Evolutionary conservation across 2,888 invertebrate genomes (phyloP), one percentile per base, ranked within the genome.

Genomic region (Agonopterix alstromeriana): DNA sequence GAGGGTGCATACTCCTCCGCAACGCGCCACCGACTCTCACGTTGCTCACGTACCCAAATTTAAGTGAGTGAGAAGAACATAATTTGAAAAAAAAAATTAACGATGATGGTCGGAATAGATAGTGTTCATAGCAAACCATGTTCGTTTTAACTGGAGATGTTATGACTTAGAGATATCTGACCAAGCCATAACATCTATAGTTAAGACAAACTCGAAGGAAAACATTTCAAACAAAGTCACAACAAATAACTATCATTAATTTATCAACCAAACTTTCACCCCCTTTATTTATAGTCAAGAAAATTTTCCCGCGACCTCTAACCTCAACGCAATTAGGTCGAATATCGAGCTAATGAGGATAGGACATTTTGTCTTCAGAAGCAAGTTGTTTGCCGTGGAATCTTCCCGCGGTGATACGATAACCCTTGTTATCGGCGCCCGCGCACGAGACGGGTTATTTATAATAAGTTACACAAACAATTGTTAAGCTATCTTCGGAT

Each of bases 371-470:
- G 52, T 50, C 36, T 12, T 42, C 35, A 41, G 49, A 52, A 56
- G 4, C 14, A 45, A 60, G 73, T 83, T 85, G 85, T 85, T 87
- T 86, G 84, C 77, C 50, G 72, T 87, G 87, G 87, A 87, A 87
- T 85, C 84, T 84, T 87, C 80, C 87, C 82, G 73, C 73, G 65
- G 57, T 57, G 58, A 56, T 50, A 54, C 55, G 83, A 85, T 85
- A 86, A 82, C 84, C 82, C 64, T 53, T 45, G 58, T 57, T 68
- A 80, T 83, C 78, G 59, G 54, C 64, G 63, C 61, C 60, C 70
- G 70, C 67, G 76, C 83, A 77, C 82, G 81, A 83, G 84, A 80
- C 77, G 53, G 58, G 62, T 68, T 72, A 73, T 76, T 71, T 73
- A 73, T 68, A 63, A 42, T 43, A 42, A 8, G 8, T 2, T n/a